Base-by-base conservation (phyloP, 2,113 vertebrate species). In the Anarrhichthys ocellatus region DNA sequence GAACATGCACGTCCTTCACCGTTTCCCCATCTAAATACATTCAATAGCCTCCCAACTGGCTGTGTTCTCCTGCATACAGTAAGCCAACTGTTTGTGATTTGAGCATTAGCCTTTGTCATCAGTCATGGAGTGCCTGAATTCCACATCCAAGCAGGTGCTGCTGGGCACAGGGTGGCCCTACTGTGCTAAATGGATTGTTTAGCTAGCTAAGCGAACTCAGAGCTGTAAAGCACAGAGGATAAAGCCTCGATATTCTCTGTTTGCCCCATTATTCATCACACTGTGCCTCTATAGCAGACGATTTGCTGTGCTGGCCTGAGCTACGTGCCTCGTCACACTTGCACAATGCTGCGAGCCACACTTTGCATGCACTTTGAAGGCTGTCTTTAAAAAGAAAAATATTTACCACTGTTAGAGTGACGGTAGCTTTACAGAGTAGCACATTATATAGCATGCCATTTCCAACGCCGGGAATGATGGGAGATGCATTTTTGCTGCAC, bases 141-240 rank as follows among this genome's bases (percentile, higher is more conserved):
- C 36, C 76, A 78, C 69, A 85, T 80, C 65, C 73, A 65, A 83
- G 80, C 87, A 82, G 80, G 80, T 78, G 74, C 87, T 71, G 70
- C 54, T 82, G 86, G 78, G 78, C 44, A 82, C 32, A 52, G 54
- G 27, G 59, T 32, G 70, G 85, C 76, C 81, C 78, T 44, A 44
- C 74, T 36, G 73, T 61, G 73, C 67, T 90, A 76, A 86, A 89
- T 78, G 68, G 86, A 85, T 88, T 82, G 88, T 88, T 88, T 88
- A 75, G 88, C 77, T 75, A 68, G 48, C 83, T 67, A 72, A 88
- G 82, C 78, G 84, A 86, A 87, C 75, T 80, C 80, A 5, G 50
- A 76, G 79, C 73, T 84, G 65, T 80, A 89, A 91, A 87, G 82
- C 52, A 32, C 63, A 61, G 82, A 36, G 59, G 74, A 81, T 81